Conservation (phyloP, 2,113 vertebrate species). For the Scalopus aquaticus region DNA sequence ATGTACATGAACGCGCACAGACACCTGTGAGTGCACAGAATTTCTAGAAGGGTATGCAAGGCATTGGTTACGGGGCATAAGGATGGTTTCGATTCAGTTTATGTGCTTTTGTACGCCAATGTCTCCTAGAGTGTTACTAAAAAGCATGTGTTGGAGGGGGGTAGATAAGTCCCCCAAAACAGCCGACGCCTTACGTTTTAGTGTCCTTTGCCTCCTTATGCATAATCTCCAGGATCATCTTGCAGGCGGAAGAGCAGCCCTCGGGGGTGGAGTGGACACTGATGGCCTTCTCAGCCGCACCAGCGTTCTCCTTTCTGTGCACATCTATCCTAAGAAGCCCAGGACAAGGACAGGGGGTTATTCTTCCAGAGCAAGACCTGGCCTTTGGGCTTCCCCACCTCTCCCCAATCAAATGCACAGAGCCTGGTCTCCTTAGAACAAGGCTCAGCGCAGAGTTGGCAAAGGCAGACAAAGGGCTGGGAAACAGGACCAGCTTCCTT, state of each 20-base stretch:
- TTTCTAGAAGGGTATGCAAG: not conserved
- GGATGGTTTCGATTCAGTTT: not conserved
- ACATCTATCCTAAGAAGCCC: conserved; percentile 90
- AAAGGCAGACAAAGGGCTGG: not conserved
- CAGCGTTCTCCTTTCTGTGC: conserved; percentile 95
- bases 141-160: not conserved
- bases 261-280: conserved; percentile 96
- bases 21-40: not conserved
- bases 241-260: conserved; percentile 94
- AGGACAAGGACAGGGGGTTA: not conserved
- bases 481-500: not conserved
- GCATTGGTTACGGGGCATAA: not conserved
- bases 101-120: too few species aligned
- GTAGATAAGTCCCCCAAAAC: not conserved
- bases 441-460: not conserved
- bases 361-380: fast-evolving
- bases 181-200: conserved; percentile 89
- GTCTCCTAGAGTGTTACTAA: not conserved
- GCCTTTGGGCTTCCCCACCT: too few species aligned
- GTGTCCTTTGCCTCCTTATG: conserved; percentile 98
- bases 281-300: conserved; percentile 96
- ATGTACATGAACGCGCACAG: fast-evolving
- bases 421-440: not conserved
- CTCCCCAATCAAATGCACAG: not conserved
- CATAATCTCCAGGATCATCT: conserved; percentile 98